Base-by-base conservation (phyloP, 1,140 invertebrate species). In the Drosophila ambigua region DNA sequence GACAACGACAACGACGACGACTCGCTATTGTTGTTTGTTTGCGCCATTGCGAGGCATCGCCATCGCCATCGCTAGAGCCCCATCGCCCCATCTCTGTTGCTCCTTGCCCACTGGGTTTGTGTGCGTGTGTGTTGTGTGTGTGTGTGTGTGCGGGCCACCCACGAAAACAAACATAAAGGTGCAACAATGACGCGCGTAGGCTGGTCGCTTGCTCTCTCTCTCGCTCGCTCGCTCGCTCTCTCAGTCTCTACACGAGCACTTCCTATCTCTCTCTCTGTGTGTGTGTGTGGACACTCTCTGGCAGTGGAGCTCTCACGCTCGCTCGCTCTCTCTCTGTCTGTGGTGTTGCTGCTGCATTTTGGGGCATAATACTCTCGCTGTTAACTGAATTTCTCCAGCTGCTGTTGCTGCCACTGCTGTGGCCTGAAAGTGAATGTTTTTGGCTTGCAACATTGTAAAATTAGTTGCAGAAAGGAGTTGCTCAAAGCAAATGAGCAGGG, bases 81-180 rank as follows among this genome's bases (percentile, higher is more conserved):
- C 35, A 39, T 50, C 48, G 39, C 26, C 44, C 59, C 60, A 48
- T 66, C 51, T 44, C 76, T 50, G 26, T 16, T 35, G 51, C 67
- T 43, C 55, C 3, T 9, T 48, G 26, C 72, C n/a, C 64, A 15
- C 61, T 35, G 49, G 41, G 11, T 13, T 11, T 13, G 20, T 68
- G 15, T 39, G 28, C 52, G 58, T 48, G 28, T 15, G n/a, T n/a
- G n/a, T n/a, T n/a, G n/a, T 24, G n/a, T n/a, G 52, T 35, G 9
- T 20, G 39, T 49, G 23, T 52, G 9, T 43, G 31, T 63, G 52
- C 72, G 64, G 74, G 73, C 79, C 83, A 88, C 83, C 83, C 83
- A 87, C 83, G 83, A 87, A 87, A 87, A 87, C 83, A 87, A 87
- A 88, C 83, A 87, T 87, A 88, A 87, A 87, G 83, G 83, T 87